Conservation (phyloP, 1,140 invertebrate genomes). For the Acromyrmex charruanus region DNA sequence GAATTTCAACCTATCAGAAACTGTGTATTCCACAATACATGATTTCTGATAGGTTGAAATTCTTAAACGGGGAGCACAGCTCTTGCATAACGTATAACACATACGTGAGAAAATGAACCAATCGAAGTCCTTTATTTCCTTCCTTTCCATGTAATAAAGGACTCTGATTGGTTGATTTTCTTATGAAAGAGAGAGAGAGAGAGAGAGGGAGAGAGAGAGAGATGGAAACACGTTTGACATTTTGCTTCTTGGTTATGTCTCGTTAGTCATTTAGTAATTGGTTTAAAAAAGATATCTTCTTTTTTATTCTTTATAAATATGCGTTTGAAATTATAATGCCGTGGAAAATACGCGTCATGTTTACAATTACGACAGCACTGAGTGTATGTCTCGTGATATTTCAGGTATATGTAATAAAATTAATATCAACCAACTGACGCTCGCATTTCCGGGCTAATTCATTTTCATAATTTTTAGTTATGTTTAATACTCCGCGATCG, state of each 20-base stretch:
- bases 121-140: too few species aligned
- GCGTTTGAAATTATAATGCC: constrained; percentile 24
- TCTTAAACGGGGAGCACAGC: too few species aligned
- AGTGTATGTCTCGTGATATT: constrained; percentile 62
- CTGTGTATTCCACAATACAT: too few species aligned
- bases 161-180: too few species aligned
- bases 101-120: too few species aligned
- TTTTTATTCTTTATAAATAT: constrained; percentile 22
- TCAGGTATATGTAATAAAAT: constrained; percentile 63
- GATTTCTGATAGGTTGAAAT: too few species aligned
- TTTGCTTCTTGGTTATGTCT: neutral
- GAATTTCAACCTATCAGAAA: too few species aligned
- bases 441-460: neutral
- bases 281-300: neutral
- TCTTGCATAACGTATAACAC: too few species aligned
- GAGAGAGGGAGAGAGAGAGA: too few species aligned
- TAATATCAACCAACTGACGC: neutral
- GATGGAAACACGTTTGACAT: neutral
- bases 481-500: constrained; percentile 8
- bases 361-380: constrained; percentile 28
- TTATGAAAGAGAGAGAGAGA: too few species aligned
- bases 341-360: constrained; percentile 59
- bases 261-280: neutral
- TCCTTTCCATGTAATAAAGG: too few species aligned
- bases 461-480: constrained; percentile 34